Conservation (phyloP, 2,113 vertebrate genomes). For the Bujurquina vittata region DNA sequence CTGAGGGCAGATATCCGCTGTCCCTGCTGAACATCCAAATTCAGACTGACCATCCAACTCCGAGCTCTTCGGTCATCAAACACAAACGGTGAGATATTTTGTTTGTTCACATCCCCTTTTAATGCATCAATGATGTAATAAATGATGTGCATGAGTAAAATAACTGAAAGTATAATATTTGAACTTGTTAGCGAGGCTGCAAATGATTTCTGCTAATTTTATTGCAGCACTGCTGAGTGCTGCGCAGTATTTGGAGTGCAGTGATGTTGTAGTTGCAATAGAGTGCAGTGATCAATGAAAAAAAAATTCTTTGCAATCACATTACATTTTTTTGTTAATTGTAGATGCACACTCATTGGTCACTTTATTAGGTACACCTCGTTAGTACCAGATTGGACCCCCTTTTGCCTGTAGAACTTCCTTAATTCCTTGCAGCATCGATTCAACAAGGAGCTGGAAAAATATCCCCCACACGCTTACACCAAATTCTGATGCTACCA, state of each 20-base stretch:
- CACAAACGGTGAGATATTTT: background rate
- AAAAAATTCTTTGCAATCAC: background rate
- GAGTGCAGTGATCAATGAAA: background rate
- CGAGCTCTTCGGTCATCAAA: background rate
- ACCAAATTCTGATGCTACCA: too few relatives aligned
- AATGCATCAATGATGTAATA: background rate
- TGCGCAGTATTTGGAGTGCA: background rate
- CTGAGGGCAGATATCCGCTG: background rate
- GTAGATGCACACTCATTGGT: background rate
- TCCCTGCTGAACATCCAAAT: background rate
- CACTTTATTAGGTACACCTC: fast-evolving
- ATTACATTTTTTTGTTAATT: background rate
- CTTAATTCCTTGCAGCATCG: background rate
- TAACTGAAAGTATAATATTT: background rate
- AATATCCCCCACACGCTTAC: too few relatives aligned
- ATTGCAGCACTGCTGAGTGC: too few relatives aligned
- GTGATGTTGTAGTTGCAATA: background rate
- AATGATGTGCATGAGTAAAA: fast-evolving
- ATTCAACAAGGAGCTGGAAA: too few relatives aligned
- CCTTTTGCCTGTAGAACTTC: background rate
- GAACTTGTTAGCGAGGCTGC: background rate
- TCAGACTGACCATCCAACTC: background rate
- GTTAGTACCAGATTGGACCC: background rate
- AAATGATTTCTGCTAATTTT: too few relatives aligned
- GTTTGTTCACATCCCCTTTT: background rate